Conservation (phyloP, 2,888 invertebrate species). For the Byasa hedistus region DNA sequence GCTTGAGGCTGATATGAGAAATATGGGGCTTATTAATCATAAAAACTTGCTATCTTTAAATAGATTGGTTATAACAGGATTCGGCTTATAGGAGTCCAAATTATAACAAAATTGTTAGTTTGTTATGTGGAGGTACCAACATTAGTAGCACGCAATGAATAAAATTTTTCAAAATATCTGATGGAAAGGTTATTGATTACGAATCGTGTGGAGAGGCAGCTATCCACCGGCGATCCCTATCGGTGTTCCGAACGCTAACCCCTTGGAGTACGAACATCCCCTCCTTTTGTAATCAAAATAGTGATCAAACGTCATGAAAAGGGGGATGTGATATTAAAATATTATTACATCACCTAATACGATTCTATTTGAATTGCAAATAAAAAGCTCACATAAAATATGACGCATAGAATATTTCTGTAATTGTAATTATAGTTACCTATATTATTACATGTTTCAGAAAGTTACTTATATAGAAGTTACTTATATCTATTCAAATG, state of each 20-base stretch:
- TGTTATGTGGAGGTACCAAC: not conserved
- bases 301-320: slow-evolving; percentile 71
- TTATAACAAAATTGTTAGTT: not conserved
- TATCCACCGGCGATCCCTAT: slow-evolving; percentile 54
- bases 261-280: slow-evolving; percentile 47
- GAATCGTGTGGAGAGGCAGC: slow-evolving; percentile 45
- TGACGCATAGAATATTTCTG: not conserved
- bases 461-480: too few species aligned
- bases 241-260: slow-evolving; percentile 64
- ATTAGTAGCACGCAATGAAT: not conserved
- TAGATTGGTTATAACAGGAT: too few species aligned
- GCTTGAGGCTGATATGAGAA: not conserved
- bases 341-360: slow-evolving; percentile 69
- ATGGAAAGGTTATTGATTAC: slow-evolving; percentile 19
- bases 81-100: too few species aligned
- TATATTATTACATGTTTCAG: too few species aligned
- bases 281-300: slow-evolving; percentile 71
- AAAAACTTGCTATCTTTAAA: too few species aligned
- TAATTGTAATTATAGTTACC: too few species aligned
- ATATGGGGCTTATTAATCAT: not conserved
- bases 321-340: slow-evolving; percentile 58
- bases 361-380: slow-evolving; percentile 29
- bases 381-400: slow-evolving; percentile 1
- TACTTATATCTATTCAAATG: too few species aligned
- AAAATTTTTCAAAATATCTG: not conserved